Percentiles rank a stretch among this genome's conserved stretches.
These are phyloP conservation scores for Empidonax traillii DNA, from an alignment of 2,113 vertebrate genomes.

Conservation along the genomic window DNA sequence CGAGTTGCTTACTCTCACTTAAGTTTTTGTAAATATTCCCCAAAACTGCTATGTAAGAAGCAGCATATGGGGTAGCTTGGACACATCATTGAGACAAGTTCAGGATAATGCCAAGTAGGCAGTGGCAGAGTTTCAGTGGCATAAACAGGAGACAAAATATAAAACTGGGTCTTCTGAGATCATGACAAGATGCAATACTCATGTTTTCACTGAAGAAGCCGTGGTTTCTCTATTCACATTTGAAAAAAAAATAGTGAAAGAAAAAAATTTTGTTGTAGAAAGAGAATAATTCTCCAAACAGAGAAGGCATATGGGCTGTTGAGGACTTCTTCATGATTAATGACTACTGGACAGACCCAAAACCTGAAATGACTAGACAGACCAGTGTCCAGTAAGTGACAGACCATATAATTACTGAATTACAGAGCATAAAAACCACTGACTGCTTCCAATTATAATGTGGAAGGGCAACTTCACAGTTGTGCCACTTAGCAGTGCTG, in stretches of 20 bases:
- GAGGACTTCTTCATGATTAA: background rate
- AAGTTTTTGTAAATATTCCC: background rate
- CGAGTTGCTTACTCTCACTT: background rate
- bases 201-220: too few species aligned
- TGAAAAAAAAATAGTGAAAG: background rate
- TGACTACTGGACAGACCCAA: background rate
- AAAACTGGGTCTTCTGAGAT: background rate
- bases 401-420: constrained; percentile 53
- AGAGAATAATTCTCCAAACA: background rate
- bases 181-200: background rate
- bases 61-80: background rate
- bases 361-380: background rate
- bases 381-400: constrained; percentile 34
- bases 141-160: background rate
- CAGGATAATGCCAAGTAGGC: background rate
- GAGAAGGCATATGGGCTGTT: background rate
- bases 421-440: constrained; percentile 50
- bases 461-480: constrained; percentile 40
- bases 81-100: background rate
- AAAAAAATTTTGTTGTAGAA: background rate
- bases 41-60: background rate
- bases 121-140: background rate
- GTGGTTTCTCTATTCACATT: too few species aligned
- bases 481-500: background rate
- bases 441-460: constrained; percentile 61